Evolutionary conservation across 2,113 vertebrate species (phyloP), one percentile per base, ranked within the genome.

Genomic region (Catharus fuscescens): DNA sequence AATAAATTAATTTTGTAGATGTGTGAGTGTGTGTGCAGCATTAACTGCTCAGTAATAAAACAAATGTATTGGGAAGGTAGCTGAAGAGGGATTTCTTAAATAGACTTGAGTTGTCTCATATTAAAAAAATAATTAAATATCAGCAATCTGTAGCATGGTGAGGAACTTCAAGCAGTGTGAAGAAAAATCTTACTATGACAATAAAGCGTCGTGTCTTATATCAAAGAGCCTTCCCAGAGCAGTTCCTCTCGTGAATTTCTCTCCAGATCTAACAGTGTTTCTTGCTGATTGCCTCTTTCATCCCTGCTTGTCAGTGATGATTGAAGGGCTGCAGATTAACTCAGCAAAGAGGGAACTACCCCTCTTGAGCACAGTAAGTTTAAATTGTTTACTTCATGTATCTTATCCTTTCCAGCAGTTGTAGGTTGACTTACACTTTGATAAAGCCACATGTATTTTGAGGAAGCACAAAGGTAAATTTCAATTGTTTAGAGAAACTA

Each of bases 1-100:
- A 32, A 67, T 77, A 67, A 59, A 62, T 88, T 93, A 52, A 67
- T 90, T 96, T 93, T 84, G 69, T 82, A 84, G 79, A 84, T 15
- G 9, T 71, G 21, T 77, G 65, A 66, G n/a, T 48, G 18, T 31
- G 57, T 62, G 48, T 79, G 50, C 70, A 92, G 72, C 12, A 52
- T 38, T 44, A 71, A 67, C 24, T 79, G 24, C 31, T 34, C 18
- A 56, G 10, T 53, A 71, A 73, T 32, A 70, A 80, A 65, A 14
- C 28, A 82, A 60, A 71, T 23, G 23, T 70, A 4, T 38, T 62
- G 12, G 56, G 36, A 73, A 45, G 34, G 13, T 53, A 66, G 23
- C 28, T 62, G n/a, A 57, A 44, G 16, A 23, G 10, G 7, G 19
- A 10, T 65, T 86, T 87, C 60, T 66, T 71, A 42, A 77, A 61